Evolutionary conservation across 2,797 vertebrate species (phyloP).

Genomic region (Mus minutoides): DNA sequence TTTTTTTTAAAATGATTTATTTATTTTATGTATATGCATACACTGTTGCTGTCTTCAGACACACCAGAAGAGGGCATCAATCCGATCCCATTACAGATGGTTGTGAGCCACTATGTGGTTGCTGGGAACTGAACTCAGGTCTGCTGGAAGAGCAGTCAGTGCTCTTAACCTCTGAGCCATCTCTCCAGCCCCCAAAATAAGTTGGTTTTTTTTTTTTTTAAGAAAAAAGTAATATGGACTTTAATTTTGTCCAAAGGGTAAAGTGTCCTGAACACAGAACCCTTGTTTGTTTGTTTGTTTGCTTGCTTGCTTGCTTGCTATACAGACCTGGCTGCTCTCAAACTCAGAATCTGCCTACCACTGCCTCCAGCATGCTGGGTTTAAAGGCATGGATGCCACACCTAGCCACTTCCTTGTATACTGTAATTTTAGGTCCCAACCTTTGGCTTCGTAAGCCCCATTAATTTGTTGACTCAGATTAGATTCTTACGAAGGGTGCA

Average conservation of each 20-base stretch:
- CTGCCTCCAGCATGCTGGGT: background rate
- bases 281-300: background rate
- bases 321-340: background rate
- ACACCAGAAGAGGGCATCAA: no score
- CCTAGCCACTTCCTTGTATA: background rate
- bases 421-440: slow-evolving; percentile 38
- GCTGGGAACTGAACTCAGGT: no score
- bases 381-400: background rate
- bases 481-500: background rate
- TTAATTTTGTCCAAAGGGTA: background rate
- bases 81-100: no score
- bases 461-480: background rate
- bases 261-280: background rate
- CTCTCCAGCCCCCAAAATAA: no score
- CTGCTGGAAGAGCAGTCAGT: no score
- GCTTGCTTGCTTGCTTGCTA: background rate
- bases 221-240: background rate
- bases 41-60: background rate
- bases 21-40: no score
- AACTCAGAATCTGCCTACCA: background rate
- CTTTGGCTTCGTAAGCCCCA: slow-evolving; percentile 33
- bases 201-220: no score
- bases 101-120: no score
- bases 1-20: no score
- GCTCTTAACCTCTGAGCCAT: no score